These are phyloP conservation scores for Glyphotaelius pellucidus DNA, from an alignment of 2,888 invertebrate species.

Conservation along the genomic window DNA sequence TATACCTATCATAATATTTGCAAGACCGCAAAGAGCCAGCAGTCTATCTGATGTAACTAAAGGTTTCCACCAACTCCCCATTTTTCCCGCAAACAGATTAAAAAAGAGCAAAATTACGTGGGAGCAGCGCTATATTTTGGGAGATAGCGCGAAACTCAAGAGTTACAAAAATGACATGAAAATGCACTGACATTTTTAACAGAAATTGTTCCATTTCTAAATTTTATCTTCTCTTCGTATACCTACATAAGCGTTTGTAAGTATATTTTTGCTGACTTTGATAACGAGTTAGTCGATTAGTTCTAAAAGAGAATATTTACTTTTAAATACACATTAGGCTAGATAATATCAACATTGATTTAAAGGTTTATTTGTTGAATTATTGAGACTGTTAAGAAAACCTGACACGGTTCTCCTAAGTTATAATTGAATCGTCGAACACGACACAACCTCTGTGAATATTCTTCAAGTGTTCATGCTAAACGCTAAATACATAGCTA, in stretches of 20 bases:
- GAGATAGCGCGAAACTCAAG: too few relatives aligned
- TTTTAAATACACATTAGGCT: too few relatives aligned
- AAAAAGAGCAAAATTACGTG: too few relatives aligned
- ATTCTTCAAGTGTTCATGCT: background rate
- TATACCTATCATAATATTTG: background rate
- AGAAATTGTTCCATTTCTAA: too few relatives aligned
- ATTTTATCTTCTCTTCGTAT: too few relatives aligned
- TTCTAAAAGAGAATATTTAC: too few relatives aligned
- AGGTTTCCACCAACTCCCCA: background rate
- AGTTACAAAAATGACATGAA: background rate
- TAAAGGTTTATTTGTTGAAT: background rate
- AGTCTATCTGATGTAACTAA: background rate
- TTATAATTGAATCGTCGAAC: background rate
- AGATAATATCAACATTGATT: background rate
- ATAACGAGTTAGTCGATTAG: too few relatives aligned
- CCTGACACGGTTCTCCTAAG: background rate
- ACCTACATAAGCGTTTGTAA: too few relatives aligned
- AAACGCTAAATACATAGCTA: constrained; percentile 14
- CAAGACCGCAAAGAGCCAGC: background rate
- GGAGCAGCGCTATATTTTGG: too few relatives aligned
- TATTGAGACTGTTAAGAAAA: background rate
- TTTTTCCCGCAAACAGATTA: too few relatives aligned
- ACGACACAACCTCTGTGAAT: background rate
- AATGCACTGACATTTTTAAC: background rate
- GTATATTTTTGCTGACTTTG: background rate